These are phyloP conservation scores for Hypotaenidia okinawae DNA, from an alignment of 2,797 vertebrate species.

Conservation along the genomic window DNA sequence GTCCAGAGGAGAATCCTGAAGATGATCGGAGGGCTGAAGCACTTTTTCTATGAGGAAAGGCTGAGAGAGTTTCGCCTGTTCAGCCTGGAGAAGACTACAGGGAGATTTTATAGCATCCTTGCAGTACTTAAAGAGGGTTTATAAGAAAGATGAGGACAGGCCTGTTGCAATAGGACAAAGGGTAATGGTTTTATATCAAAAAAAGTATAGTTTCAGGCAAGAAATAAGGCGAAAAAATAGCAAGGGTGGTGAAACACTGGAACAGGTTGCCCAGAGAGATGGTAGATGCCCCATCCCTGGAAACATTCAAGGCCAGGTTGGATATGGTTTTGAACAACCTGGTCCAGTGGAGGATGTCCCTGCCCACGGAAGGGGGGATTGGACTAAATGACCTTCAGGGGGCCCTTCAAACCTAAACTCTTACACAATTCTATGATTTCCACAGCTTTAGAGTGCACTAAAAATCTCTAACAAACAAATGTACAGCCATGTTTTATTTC, in stretches of 20 bases:
- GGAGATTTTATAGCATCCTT: not conserved
- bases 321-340: rapidly evolving
- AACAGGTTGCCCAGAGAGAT: not conserved
- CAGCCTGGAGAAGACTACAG: not conserved
- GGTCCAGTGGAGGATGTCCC: not conserved
- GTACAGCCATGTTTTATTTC: not conserved
- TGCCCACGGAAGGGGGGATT: too few relatives aligned
- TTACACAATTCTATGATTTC: not conserved
- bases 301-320: not conserved
- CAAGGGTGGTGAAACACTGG: not conserved
- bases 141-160: not conserved
- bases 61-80: not conserved
- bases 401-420: not conserved
- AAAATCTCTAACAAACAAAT: not conserved
- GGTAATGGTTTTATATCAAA: not conserved
- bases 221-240: not conserved
- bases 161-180: not conserved
- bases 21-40: not conserved
- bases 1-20: not conserved
- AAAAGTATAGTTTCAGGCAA: not conserved
- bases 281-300: not conserved
- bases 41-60: not conserved
- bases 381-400: not conserved
- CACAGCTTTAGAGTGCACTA: not conserved
- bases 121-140: not conserved